Base-by-base conservation (phyloP, 2,113 vertebrate genomes). In the Phyllopteryx taeniolatus region DNA sequence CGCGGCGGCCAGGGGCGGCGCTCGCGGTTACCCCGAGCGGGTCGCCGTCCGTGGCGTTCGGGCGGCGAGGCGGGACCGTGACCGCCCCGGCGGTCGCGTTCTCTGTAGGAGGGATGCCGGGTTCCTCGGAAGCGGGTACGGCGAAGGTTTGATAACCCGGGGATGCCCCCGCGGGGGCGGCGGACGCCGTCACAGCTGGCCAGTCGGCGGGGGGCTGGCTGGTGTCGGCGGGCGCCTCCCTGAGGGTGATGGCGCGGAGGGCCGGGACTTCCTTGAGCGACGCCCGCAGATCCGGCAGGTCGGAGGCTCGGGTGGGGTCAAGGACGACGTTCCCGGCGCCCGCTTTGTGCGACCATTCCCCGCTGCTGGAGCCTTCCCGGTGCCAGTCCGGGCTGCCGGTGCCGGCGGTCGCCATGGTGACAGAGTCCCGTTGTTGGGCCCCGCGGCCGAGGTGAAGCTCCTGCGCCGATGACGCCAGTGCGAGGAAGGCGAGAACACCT, bases 401-500 rank as follows among this genome's bases (percentile, higher is more conserved):
- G 73, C 70, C 90, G 81, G 78, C 80, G 87, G 91, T 92, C 88
- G 91, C 90, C 90, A 93, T 93, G 87, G 88, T 66, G 75, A 89
- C 80, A 73, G 89, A 85, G 90, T 93, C 91, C 90, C 5, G 27
- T 20, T 12, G 19, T 8, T 90, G 92, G 90, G 93, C 90, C 73
- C 92, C 91, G 80, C 88, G 89, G 85, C 86, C 90, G 78, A 93
- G 89, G 88, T 92, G 87, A 82, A 87, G 90, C 87, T 94, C 94
- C 90, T 94, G 93, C 89, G 93, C 89, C 77, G 94, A 93, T 85
- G 94, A 93, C 84, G 91, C 91, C 90, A 94, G 91, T 81, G 93
- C 93, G 94, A 96, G 93, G 91, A 94, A 93, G 87, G 95, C 92
- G 91, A 99, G 91, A 91, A 96, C 91, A 94, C 95, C 98, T 99